phyloP scores from a whole-genome alignment of 2,797 vertebrate species.

The Lepus townsendii region DNA sequence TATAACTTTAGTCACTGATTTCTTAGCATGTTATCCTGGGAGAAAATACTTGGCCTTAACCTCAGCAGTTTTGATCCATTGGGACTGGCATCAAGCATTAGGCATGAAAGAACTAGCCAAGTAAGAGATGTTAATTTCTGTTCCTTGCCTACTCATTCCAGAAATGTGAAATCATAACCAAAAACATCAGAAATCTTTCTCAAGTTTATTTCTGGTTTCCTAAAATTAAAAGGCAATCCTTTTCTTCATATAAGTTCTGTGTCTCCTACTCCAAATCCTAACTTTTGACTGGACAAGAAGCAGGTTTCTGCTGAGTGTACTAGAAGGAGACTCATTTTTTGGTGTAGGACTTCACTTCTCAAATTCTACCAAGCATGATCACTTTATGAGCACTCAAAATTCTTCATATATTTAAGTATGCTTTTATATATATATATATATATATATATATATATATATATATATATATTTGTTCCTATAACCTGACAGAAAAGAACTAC shows the following conservation, averaged over 20 bases:
- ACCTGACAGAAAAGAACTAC: not conserved
- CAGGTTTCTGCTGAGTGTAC: not conserved
- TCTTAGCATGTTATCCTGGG: not conserved
- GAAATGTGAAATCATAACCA: constrained; percentile 45
- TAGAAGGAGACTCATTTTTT: not conserved
- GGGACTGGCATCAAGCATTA: not conserved
- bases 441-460: no score
- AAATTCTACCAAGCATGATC: not conserved
- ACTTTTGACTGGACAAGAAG: not conserved
- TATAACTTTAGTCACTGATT: not conserved
- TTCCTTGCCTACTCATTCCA: not conserved
- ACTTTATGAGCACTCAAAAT: not conserved
- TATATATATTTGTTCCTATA: not conserved
- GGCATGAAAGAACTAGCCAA: not conserved
- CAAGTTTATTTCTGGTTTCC: constrained; percentile 31
- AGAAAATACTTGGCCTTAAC: not conserved
- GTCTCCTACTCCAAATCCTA: not conserved
- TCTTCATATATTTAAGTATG: not conserved
- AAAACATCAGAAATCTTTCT: not conserved
- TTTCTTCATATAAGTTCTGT: constrained; percentile 46
- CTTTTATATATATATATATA: constrained; percentile 4
- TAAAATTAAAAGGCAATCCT: constrained; percentile 25
- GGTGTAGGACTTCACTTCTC: not conserved
- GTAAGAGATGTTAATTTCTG: not conserved
- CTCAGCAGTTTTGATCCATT: not conserved